Percentiles rank a stretch among this genome's conserved stretches.
These are phyloP conservation scores for Aporrectodea caliginosa DNA, from an alignment of 1,140 invertebrate genomes.

Conservation along the genomic window DNA sequence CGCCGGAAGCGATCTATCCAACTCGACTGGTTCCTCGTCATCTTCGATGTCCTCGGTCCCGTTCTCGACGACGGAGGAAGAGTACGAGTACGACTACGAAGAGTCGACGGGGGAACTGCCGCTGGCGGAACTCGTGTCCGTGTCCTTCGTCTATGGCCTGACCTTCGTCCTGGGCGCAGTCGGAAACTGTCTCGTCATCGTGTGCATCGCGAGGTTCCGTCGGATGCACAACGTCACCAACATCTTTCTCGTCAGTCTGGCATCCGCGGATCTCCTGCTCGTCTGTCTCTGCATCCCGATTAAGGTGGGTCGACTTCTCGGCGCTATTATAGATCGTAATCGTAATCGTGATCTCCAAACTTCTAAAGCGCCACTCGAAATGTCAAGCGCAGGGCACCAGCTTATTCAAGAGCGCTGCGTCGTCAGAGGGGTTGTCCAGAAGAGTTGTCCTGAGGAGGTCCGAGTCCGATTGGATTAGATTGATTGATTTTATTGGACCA, in stretches of 20 bases:
- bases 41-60: background rate
- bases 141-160: conserved; percentile 61
- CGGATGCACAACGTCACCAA: conserved; percentile 67
- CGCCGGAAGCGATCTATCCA: no score
- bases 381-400: no score
- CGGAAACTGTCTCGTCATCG: conserved; percentile 63
- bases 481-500: no score
- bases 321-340: no score
- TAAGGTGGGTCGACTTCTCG: conserved; percentile 30
- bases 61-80: background rate
- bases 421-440: no score
- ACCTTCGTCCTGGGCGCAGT: conserved; percentile 64
- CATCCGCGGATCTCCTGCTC: conserved; percentile 84
- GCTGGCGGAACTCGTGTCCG: background rate
- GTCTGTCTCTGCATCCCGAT: conserved; percentile 80
- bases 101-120: background rate
- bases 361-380: no score
- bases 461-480: no score
- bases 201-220: conserved; percentile 58
- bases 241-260: conserved; percentile 82
- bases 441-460: no score
- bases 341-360: no score
- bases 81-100: background rate
- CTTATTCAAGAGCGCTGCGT: no score
- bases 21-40: no score